A percentile compares a stretch with the other conserved stretches of the same genome.
Evolutionary conservation across 2,113 vertebrate species (phyloP).

Genomic region (Aspiorhynchus laticeps): DNA sequence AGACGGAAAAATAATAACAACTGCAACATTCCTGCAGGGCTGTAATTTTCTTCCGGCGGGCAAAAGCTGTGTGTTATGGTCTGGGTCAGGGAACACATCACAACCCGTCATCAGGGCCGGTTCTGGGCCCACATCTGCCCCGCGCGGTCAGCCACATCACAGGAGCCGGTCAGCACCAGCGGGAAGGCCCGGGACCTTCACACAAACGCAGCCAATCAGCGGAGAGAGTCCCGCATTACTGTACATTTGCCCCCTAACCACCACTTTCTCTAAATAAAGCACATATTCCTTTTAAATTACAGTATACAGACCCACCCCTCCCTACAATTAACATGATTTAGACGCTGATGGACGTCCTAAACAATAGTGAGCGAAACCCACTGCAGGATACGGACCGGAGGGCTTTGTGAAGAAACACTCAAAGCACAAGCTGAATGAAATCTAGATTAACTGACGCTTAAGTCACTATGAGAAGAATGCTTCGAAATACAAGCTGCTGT

Average conservation of each 20-base stretch:
- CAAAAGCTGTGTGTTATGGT: slow-evolving; percentile 82
- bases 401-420: not conserved
- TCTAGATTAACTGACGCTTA: not conserved
- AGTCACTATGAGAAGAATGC: slow-evolving; percentile 2
- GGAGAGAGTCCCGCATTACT: slow-evolving; percentile 62
- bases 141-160: slow-evolving; percentile 76
- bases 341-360: slow-evolving; percentile 64
- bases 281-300: slow-evolving; percentile 77
- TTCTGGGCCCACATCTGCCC: slow-evolving; percentile 47
- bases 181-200: slow-evolving; percentile 76
- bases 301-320: slow-evolving; percentile 73
- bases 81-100: slow-evolving; percentile 81
- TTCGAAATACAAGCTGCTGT: not conserved
- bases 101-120: slow-evolving; percentile 76
- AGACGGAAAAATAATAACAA: slow-evolving; percentile 81
- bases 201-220: slow-evolving; percentile 72
- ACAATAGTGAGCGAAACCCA: slow-evolving; percentile 66
- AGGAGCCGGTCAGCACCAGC: slow-evolving; percentile 72
- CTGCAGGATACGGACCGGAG: not conserved
- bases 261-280: slow-evolving; percentile 77
- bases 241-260: slow-evolving; percentile 73
- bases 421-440: not conserved
- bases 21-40: slow-evolving; percentile 80
- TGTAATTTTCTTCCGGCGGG: slow-evolving; percentile 81
- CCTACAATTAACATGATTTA: slow-evolving; percentile 76